Evolutionary conservation across 2,888 invertebrate species (phyloP).

Genomic region (Acronicta psi): DNA sequence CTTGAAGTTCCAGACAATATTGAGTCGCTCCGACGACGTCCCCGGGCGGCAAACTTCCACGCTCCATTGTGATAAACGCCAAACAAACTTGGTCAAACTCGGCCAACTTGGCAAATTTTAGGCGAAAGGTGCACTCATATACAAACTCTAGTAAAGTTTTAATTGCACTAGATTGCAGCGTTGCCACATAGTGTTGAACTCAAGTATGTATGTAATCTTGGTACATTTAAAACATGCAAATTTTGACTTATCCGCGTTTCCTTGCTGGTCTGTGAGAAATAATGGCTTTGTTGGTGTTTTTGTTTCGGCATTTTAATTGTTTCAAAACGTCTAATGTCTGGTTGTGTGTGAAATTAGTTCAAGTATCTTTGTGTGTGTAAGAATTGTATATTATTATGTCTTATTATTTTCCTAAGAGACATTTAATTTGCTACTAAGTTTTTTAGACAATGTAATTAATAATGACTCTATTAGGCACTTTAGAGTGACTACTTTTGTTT

Average conservation of each 20-base stretch:
- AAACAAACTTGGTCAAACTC: slow-evolving; percentile 65
- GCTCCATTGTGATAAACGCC: slow-evolving; percentile 76
- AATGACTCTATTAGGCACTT: neutral
- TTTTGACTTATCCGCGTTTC: slow-evolving; percentile 36
- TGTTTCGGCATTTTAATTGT: slow-evolving; percentile 31
- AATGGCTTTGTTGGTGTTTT: slow-evolving; percentile 37
- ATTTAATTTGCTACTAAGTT: too few relatives aligned
- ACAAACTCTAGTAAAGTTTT: slow-evolving; percentile 81
- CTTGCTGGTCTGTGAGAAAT: slow-evolving; percentile 18
- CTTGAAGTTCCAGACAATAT: slow-evolving; percentile 73
- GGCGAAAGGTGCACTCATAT: slow-evolving; percentile 83
- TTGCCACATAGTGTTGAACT: slow-evolving; percentile 63
- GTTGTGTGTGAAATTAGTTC: slow-evolving; percentile 21
- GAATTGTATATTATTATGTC: too few relatives aligned
- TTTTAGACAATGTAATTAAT: neutral
- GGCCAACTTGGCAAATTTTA: slow-evolving; percentile 73
- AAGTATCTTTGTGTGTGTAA: too few relatives aligned
- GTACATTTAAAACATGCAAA: slow-evolving; percentile 55
- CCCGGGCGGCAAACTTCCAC: slow-evolving; percentile 66
- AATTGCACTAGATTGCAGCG: slow-evolving; percentile 81
- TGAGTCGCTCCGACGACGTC: slow-evolving; percentile 63
- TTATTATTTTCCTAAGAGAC: neutral
- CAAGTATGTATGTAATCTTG: slow-evolving; percentile 44
- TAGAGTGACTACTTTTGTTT: too few relatives aligned
- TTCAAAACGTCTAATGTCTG: slow-evolving; percentile 13